Base-by-base conservation (phyloP, 37 sponge, comb jelly and placozoan species). In the Bolinopsis microptera region DNA sequence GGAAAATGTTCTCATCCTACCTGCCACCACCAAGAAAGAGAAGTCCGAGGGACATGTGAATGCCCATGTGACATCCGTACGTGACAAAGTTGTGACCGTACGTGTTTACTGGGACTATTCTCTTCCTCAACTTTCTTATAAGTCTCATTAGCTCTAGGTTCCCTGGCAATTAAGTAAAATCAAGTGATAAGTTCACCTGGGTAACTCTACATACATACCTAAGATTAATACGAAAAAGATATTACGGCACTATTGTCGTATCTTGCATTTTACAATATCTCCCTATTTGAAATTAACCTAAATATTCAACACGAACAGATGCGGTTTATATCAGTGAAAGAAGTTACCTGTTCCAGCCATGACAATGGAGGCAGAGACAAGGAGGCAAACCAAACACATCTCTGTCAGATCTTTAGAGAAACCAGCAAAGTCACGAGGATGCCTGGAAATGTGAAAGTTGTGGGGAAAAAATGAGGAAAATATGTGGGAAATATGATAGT, bases 31-130 rank as follows among this genome's bases (percentile, higher is more conserved):
- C 97, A 0, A 98, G 94, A 88, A 97, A 98, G 92, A 97, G 95
- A 22, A 98, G 68, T 0, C 99, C 99, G 1, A 98, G 94, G 5
- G 99, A 94, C 97, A 98, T 98, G 94, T 98, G 99, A 25, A 95
- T 93, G 23, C 95, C 97, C 95, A 98, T 95, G 94, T 97, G 96
- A 82, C 94, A 93, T 26, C 99, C 99, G 76, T 98, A 98, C 25
- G 92, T 92, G 35, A 96, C 92, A 34, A 86, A 86, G 72, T 93
- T 93, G 93, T 74, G 74, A 35, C 95, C 95, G 35, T 94, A 69
- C 21, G 83, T 82, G 38, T 68, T 67, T 22, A 94, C 83, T 24
- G 93, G 88, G 23, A 76, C 93, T 21, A 69, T 69, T 0, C 95
- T 93, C 72, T 68, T 75, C 0, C 96, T 75, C 41, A 95, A 94